These are phyloP conservation scores for Mustela nigripes DNA, from an alignment of 2,113 vertebrate genomes.

Conservation along the genomic window DNA sequence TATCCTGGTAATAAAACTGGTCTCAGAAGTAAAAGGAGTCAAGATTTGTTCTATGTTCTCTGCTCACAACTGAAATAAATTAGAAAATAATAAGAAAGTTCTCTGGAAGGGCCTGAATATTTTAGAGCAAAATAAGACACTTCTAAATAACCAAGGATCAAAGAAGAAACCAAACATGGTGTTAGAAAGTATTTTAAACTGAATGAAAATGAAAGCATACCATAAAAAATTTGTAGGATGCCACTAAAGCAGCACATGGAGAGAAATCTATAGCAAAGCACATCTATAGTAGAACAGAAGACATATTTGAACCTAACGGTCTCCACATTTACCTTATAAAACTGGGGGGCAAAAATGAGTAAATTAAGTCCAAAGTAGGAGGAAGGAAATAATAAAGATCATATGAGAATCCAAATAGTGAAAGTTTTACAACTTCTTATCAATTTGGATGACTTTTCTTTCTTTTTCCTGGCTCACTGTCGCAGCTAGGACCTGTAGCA, in stretches of 20 bases:
- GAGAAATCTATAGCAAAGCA: neutral
- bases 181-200: neutral
- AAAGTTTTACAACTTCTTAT: neutral
- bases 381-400: neutral
- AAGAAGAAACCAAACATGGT: neutral
- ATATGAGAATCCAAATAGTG: neutral
- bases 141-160: neutral
- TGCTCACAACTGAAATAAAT: neutral
- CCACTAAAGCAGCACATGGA: neutral
- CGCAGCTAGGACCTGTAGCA: neutral
- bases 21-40: conserved; percentile 44
- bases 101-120: neutral
- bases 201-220: neutral
- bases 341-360: neutral
- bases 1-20: conserved; percentile 48
- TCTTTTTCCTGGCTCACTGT: neutral
- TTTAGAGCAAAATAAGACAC: neutral
- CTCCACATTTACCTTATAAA: neutral
- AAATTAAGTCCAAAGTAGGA: neutral
- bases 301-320: neutral
- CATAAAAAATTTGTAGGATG: neutral
- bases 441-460: neutral
- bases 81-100: conserved; percentile 43
- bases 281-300: neutral
- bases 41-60: neutral